phyloP scores from a whole-genome alignment of 35 echinoderm and acorn worm genomes.

The Heliocidaris erythrogramma region DNA sequence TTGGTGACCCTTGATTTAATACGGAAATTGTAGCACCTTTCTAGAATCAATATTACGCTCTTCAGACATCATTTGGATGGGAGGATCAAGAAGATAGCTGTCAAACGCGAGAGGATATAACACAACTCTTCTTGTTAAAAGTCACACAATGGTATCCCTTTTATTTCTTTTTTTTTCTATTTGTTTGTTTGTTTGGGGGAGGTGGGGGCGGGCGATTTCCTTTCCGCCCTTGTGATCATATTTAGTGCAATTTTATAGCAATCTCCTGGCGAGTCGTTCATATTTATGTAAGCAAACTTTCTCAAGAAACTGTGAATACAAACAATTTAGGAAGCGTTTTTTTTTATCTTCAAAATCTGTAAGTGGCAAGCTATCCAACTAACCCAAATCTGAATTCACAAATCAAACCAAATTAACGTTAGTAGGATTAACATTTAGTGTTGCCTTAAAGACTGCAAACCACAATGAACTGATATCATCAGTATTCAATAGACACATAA shows the following conservation, averaged over 20 bases:
- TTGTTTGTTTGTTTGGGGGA: not conserved
- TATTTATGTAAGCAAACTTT: too few species aligned
- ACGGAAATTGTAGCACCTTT: constrained; percentile 42
- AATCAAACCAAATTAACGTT: not conserved
- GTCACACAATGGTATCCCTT: not conserved
- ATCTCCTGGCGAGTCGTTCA: not conserved
- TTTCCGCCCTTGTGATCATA: not conserved
- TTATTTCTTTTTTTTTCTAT: not conserved
- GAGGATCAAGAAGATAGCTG: not conserved
- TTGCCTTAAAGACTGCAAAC: not conserved
- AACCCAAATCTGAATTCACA: not conserved
- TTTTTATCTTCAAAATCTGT: too few species aligned
- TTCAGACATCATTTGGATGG: not conserved
- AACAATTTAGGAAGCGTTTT: too few species aligned
- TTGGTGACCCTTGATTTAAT: constrained; percentile 24
- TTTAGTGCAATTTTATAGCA: not conserved
- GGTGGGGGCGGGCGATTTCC: not conserved
- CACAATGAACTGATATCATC: not conserved
- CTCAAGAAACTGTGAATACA: too few species aligned
- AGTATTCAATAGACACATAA: not conserved
- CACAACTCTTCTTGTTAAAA: not conserved
- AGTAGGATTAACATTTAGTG: not conserved
- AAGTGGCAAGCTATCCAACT: not conserved
- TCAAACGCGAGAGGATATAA: not conserved
- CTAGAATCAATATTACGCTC: constrained; percentile 9